Evolutionary conservation across 2,113 vertebrate species (phyloP).

Genomic region (Dipodomys spectabilis): DNA sequence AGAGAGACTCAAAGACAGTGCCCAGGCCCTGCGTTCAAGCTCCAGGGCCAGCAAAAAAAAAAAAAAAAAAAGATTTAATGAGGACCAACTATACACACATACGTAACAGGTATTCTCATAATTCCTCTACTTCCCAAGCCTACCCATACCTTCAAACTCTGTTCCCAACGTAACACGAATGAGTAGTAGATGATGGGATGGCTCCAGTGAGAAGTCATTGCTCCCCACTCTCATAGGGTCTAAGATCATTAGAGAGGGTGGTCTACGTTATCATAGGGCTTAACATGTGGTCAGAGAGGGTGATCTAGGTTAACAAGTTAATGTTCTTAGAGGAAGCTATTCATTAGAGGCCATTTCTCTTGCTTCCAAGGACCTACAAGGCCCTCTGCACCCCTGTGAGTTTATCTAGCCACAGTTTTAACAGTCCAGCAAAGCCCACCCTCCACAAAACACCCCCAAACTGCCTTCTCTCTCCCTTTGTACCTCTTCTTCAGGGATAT

Average conservation of each 20-base stretch:
- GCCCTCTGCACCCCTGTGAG: not conserved
- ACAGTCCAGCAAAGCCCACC: not conserved
- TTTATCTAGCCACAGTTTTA: conserved; percentile 49
- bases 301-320: conserved; percentile 30
- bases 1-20: no score
- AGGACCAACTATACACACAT: not conserved
- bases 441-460: not conserved
- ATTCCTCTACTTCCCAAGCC: conserved; percentile 10
- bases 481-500: not conserved
- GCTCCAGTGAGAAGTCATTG: not conserved
- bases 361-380: not conserved
- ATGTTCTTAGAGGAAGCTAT: not conserved
- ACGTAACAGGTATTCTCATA: not conserved
- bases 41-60: not conserved
- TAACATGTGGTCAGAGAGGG: not conserved
- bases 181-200: not conserved
- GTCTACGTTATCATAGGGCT: not conserved
- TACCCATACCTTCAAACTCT: conserved; percentile 4
- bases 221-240: conserved; percentile 14
- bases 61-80: not conserved
- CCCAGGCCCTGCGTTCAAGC: no score
- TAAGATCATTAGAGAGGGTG: not conserved
- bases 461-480: not conserved
- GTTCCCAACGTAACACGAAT: conserved; percentile 21
- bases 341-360: not conserved